Percentiles rank a stretch among this genome's conserved stretches.
Evolutionary conservation across 2,113 vertebrate species (phyloP).

Genomic region (Pardalotus punctatus): DNA sequence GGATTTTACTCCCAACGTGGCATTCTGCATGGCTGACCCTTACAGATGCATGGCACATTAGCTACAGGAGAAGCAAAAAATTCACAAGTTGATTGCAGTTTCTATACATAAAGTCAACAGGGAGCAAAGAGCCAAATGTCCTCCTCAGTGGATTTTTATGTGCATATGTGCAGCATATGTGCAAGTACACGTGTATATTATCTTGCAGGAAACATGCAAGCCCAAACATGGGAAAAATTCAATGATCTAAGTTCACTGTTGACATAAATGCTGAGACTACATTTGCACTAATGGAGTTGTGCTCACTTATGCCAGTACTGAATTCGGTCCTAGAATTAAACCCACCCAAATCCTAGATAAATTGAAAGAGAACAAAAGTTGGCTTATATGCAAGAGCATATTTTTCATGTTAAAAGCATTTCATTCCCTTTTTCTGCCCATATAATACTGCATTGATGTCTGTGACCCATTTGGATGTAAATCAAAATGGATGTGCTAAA

Average conservation of each 20-base stretch:
- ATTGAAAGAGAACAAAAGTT: slow-evolving; percentile 51
- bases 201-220: slow-evolving; percentile 38
- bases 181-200: slow-evolving; percentile 15
- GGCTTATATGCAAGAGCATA: slow-evolving; percentile 33
- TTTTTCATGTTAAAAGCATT: slow-evolving; percentile 53
- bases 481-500: slow-evolving; percentile 64
- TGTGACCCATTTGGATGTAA: slow-evolving; percentile 53
- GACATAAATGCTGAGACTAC: neutral
- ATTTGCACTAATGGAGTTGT: slow-evolving; percentile 7
- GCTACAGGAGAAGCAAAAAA: slow-evolving; percentile 9
- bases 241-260: slow-evolving; percentile 21
- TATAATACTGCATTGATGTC: slow-evolving; percentile 42
- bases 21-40: slow-evolving; percentile 40
- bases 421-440: slow-evolving; percentile 5
- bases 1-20: neutral
- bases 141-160: slow-evolving; percentile 5
- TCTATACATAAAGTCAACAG: neutral
- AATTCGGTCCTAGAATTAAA: slow-evolving; percentile 31
- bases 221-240: slow-evolving; percentile 49
- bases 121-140: neutral
- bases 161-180: slow-evolving; percentile 51
- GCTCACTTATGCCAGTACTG: slow-evolving; percentile 13
- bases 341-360: slow-evolving; percentile 34
- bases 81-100: neutral
- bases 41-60: slow-evolving; percentile 41